phyloP scores from a whole-genome alignment of 2,113 vertebrate species.

The Tenebrosternarchus preto region DNA sequence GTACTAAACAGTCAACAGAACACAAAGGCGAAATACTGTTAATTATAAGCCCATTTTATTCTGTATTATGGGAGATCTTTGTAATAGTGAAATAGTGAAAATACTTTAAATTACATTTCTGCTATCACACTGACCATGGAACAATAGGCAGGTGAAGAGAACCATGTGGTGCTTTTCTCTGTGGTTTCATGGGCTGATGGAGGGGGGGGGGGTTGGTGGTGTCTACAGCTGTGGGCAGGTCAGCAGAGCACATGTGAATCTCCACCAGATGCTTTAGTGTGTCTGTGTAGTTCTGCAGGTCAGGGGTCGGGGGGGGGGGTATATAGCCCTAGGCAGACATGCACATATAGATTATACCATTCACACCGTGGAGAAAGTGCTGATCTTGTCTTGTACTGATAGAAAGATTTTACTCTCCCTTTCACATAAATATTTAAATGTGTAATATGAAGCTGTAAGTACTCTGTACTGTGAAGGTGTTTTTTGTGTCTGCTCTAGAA shows the following conservation, averaged over 20 bases:
- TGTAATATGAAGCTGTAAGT: too few relatives aligned
- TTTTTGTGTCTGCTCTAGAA: too few relatives aligned
- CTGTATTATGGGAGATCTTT: too few relatives aligned
- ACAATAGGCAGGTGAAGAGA: conserved; percentile 6
- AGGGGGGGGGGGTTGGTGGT: conserved; percentile 16
- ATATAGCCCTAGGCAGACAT: background rate
- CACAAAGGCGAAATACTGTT: background rate
- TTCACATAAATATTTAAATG: too few relatives aligned
- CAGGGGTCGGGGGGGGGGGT: conserved; percentile 3
- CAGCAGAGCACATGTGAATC: conserved; percentile 7
- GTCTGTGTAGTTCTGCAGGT: conserved; percentile 30
- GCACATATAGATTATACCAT: background rate
- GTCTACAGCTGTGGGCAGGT: background rate
- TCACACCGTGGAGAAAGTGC: background rate
- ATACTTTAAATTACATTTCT: too few relatives aligned
- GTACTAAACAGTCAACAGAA: background rate
- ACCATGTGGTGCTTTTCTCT: background rate
- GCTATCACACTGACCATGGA: background rate
- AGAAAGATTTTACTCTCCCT: background rate
- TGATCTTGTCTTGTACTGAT: background rate
- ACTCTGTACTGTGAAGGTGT: too few relatives aligned
- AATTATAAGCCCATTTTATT: background rate
- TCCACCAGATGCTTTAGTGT: background rate
- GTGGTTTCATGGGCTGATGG: conserved; percentile 17
- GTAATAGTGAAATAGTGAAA: too few relatives aligned